A percentile compares a stretch with the other conserved stretches of the same genome.
These are phyloP conservation scores for Adelges cooleyi DNA, from an alignment of 1,140 invertebrate genomes.

Conservation along the genomic window DNA sequence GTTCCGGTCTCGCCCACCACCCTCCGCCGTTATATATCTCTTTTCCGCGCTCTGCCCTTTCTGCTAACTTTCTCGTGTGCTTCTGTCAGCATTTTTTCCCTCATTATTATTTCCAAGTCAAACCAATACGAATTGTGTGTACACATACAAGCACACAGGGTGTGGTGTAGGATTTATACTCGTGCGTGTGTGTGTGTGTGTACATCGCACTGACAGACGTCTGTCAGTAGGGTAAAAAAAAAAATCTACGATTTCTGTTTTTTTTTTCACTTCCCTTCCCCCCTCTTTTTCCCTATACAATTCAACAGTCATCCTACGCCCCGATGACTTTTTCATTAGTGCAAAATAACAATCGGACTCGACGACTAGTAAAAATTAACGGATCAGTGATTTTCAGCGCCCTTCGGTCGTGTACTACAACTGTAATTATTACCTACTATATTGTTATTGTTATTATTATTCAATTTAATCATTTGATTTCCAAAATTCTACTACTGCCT, in stretches of 20 bases:
- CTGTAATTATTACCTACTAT: too few species aligned
- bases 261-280: not conserved
- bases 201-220: too few species aligned
- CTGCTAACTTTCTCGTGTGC: conserved; percentile 2
- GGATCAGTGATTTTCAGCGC: conserved; percentile 7
- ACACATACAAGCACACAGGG: not conserved
- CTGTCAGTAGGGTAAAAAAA: not conserved
- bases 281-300: not conserved
- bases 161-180: not conserved
- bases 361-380: conserved; percentile 3
- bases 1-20: not conserved
- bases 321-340: conserved; percentile 26
- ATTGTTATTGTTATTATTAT: too few species aligned
- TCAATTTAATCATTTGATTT: too few species aligned
- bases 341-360: not conserved
- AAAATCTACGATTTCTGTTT: conserved; percentile 1
- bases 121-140: not conserved
- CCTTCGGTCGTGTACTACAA: too few species aligned
- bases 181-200: too few species aligned
- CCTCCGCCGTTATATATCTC: too few species aligned
- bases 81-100: not conserved
- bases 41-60: too few species aligned
- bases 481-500: too few species aligned
- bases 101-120: conserved; percentile 22
- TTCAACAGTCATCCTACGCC: conserved; percentile 25